Percentiles rank a stretch among this genome's conserved stretches.
Evolutionary conservation across 2,888 invertebrate genomes (phyloP).

Genomic region (Eumerus sabulonum): DNA sequence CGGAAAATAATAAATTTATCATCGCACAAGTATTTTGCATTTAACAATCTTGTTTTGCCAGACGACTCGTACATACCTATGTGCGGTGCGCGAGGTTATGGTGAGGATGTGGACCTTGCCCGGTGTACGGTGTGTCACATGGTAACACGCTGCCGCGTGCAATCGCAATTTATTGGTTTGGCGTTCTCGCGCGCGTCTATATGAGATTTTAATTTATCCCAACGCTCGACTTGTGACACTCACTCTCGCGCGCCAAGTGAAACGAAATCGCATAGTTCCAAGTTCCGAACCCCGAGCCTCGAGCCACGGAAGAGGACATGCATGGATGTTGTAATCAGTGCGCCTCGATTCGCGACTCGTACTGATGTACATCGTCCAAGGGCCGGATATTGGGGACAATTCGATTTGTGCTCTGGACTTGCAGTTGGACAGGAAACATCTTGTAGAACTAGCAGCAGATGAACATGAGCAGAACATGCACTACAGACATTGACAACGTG

Average conservation of each 20-base stretch:
- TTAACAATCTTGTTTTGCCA: constrained; percentile 66
- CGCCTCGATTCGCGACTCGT: constrained; percentile 9
- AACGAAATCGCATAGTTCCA: no score
- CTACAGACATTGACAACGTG: constrained; percentile 35
- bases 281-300: no score
- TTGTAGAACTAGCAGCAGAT: constrained; percentile 75
- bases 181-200: constrained; percentile 58
- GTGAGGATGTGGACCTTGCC: constrained; percentile 35
- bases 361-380: constrained; percentile 10
- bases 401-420: constrained; percentile 73
- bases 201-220: constrained; percentile 69
- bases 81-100: constrained; percentile 1
- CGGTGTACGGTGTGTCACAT: constrained; percentile 52
- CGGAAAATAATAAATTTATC: constrained; percentile 70
- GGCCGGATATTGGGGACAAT: constrained; percentile 77
- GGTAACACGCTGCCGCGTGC: constrained; percentile 67
- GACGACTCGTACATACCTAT: constrained; percentile 26
- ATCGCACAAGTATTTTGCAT: constrained; percentile 69
- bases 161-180: constrained; percentile 68
- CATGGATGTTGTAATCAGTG: constrained; percentile 66
- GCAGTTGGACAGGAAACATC: constrained; percentile 77
- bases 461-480: constrained; percentile 65
- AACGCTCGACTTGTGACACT: constrained; percentile 62
- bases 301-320: constrained; percentile 16
- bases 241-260: constrained; percentile 43